Percentiles rank a stretch among this genome's conserved stretches.
Evolutionary conservation across 1,140 invertebrate species (phyloP).

Genomic region (Hydropsyche tenuis): DNA sequence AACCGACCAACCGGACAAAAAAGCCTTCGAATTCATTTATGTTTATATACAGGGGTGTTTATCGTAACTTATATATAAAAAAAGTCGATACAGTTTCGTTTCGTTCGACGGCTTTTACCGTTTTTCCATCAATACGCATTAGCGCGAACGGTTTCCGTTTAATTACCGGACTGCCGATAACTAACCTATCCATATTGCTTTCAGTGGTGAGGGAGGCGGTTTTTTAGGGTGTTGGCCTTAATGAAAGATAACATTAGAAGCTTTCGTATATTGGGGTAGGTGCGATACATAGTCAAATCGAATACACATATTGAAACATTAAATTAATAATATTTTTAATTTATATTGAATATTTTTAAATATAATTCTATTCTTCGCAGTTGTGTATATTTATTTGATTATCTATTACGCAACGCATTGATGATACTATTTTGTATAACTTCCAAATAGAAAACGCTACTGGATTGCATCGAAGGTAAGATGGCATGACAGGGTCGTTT

Average conservation of each 20-base stretch:
- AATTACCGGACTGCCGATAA: neutral
- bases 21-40: no score
- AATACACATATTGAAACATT: neutral
- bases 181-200: slow-evolving; percentile 26
- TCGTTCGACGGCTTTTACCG: no score
- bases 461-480: slow-evolving; percentile 8
- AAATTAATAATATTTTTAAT: neutral
- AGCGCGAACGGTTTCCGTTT: neutral
- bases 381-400: no score
- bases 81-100: no score
- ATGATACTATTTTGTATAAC: no score
- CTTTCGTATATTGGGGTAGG: slow-evolving; percentile 35
- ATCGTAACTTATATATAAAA: no score
- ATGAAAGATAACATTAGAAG: slow-evolving; percentile 24
- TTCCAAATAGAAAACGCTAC: neutral
- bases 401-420: no score
- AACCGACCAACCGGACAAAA: no score
- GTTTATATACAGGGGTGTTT: no score
- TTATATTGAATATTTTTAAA: no score
- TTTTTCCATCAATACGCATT: no score
- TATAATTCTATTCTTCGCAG: no score
- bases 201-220: neutral
- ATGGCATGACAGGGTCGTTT: slow-evolving; percentile 29
- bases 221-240: slow-evolving; percentile 7
- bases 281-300: slow-evolving; percentile 6